Evolutionary conservation across 2,113 vertebrate species (phyloP), one percentile per base, ranked within the genome.

Genomic region (Diphyllodes magnificus): DNA sequence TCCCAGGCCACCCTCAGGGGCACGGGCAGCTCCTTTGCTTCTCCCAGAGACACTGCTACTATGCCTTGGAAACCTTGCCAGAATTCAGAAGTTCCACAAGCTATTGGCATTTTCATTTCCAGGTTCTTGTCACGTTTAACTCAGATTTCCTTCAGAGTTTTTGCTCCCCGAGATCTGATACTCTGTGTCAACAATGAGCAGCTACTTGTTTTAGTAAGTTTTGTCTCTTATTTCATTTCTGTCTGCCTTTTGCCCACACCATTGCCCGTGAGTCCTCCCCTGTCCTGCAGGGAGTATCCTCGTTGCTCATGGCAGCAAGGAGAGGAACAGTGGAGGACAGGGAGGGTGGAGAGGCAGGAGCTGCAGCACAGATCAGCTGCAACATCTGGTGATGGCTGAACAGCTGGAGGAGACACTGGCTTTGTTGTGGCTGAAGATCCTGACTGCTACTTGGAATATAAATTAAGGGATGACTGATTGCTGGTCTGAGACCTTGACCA

Each of bases 31-130:
- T 61, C 70, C 49, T 47, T 7, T 6, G 15, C 56, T 11, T 22
- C 33, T 56, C 79, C 75, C 50, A 59, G 13, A 50, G 31, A 63
- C 18, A 17, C 53, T 47, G 45, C 35, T 28, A 3, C 30, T 25
- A 6, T 0, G 0, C 14, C n/a, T 33, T 15, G 13, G 10, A 64
- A 79, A 69, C 30, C 4, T 0, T 17, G 23, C 31, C 53, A 76
- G 31, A 30, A 40, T 14, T 30, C 79, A 66, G 19, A 20, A 73
- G 16, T 69, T 42, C 75, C 68, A 73, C 60, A 75, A 31, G 31
- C 45, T 50, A 11, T 1, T 27, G 59, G 63, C 17, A 51, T 73
- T 90, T 77, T 59, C 19, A 81, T 71, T 92, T 57, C 69, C 49
- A 90, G 19, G 39, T 68, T 83, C 35, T 77, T 28, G 64, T 24